Evolutionary conservation across 2,888 invertebrate species (phyloP).

Genomic region (Apomyelois bistriatella): DNA sequence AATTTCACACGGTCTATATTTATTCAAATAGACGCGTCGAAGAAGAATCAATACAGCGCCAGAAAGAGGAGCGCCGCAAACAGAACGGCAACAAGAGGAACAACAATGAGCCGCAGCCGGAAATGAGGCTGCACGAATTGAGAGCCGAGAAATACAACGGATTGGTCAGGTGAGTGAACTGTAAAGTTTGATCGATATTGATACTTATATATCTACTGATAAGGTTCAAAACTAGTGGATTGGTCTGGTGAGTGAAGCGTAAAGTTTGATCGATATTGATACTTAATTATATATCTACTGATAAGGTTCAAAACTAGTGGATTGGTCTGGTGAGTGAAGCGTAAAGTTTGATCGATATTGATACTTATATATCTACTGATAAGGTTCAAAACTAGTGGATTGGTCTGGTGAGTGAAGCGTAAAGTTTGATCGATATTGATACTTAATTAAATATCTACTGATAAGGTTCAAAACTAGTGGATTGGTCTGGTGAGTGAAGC

Average conservation of each 20-base stretch:
- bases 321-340: slow-evolving; percentile 82
- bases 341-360: not conserved
- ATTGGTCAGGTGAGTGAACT: slow-evolving; percentile 82
- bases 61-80: slow-evolving; percentile 79
- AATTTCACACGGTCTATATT: not conserved
- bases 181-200: not conserved
- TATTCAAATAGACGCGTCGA: slow-evolving; percentile 55
- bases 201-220: no score
- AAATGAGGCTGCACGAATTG: slow-evolving; percentile 93
- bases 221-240: no score
- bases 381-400: no score
- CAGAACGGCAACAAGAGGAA: slow-evolving; percentile 74
- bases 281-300: no score
- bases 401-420: no score
- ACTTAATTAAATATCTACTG: no score
- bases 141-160: slow-evolving; percentile 97
- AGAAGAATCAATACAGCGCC: slow-evolving; percentile 67
- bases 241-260: no score
- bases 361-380: no score
- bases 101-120: slow-evolving; percentile 77
- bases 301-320: no score
- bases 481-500: slow-evolving; percentile 82
- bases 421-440: no score
- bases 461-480: no score
- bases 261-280: no score